phyloP scores from a whole-genome alignment of 2,888 invertebrate genomes.

The Formica aserva region DNA sequence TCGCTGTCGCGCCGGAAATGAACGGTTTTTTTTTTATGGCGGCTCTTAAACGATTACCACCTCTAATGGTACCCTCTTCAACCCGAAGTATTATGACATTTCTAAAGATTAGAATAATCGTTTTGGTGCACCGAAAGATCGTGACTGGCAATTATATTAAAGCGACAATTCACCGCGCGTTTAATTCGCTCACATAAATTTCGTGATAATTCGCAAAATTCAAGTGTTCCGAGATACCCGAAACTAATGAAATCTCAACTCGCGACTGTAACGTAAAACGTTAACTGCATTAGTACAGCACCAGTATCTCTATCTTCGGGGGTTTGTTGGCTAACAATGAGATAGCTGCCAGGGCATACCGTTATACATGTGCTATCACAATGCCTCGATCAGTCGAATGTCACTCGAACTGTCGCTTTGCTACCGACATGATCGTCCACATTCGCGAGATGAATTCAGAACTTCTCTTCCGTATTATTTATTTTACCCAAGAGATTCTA shows the following conservation, averaged over 20 bases:
- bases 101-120: slow-evolving; percentile 19
- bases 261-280: slow-evolving; percentile 82
- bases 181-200: neutral
- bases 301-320: slow-evolving; percentile 70
- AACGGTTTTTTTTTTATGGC: slow-evolving; percentile 64
- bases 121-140: neutral
- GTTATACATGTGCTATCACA: neutral
- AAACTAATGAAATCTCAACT: slow-evolving; percentile 83
- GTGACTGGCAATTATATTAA: neutral
- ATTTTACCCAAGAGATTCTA: slow-evolving; percentile 82
- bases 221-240: slow-evolving; percentile 22
- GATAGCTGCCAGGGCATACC: slow-evolving; percentile 50
- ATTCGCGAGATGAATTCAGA: slow-evolving; percentile 57
- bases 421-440: neutral
- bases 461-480: slow-evolving; percentile 70
- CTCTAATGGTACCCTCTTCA: slow-evolving; percentile 17
- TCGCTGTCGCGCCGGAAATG: slow-evolving; percentile 67
- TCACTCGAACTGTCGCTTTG: slow-evolving; percentile 3
- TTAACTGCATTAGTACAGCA: slow-evolving; percentile 79
- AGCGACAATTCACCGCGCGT: neutral
- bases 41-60: slow-evolving; percentile 66
- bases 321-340: slow-evolving; percentile 83
- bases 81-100: slow-evolving; percentile 1
- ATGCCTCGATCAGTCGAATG: neutral
- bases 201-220: neutral